Conservation (phyloP, 2,888 invertebrate genomes). For the Mythimna lalbum region DNA sequence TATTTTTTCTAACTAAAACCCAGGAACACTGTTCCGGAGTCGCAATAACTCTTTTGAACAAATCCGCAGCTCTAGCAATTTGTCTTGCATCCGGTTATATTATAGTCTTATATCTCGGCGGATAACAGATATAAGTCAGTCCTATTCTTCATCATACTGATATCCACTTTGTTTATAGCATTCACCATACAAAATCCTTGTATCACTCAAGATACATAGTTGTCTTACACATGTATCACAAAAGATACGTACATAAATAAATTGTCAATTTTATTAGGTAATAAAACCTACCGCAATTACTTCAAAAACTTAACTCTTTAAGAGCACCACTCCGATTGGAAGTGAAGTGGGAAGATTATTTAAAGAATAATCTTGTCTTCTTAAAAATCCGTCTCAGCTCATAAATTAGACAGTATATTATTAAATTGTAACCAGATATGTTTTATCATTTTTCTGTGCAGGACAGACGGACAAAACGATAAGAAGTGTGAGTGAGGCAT, state of each 20-base stretch:
- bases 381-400: slow-evolving; percentile 52
- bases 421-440: slow-evolving; percentile 85
- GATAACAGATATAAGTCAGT: not conserved
- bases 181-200: not conserved
- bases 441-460: slow-evolving; percentile 87
- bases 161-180: not conserved
- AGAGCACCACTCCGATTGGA: not conserved
- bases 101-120: no score
- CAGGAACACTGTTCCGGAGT: no score
- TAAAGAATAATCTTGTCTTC: not conserved
- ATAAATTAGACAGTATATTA: slow-evolving; percentile 65
- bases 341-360: no score
- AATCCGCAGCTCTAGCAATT: no score
- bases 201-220: not conserved
- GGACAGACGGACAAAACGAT: slow-evolving; percentile 80
- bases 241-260: no score
- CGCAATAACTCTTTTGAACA: no score
- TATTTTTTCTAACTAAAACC: no score
- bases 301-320: no score
- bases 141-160: not conserved
- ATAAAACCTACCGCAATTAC: not conserved
- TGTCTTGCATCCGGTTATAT: no score
- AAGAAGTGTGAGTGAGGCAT: slow-evolving; percentile 74
- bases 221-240: no score
- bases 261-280: not conserved